These are phyloP conservation scores for Pollimyrus isidori DNA, from an alignment of 2,113 vertebrate genomes.

Conservation along the genomic window DNA sequence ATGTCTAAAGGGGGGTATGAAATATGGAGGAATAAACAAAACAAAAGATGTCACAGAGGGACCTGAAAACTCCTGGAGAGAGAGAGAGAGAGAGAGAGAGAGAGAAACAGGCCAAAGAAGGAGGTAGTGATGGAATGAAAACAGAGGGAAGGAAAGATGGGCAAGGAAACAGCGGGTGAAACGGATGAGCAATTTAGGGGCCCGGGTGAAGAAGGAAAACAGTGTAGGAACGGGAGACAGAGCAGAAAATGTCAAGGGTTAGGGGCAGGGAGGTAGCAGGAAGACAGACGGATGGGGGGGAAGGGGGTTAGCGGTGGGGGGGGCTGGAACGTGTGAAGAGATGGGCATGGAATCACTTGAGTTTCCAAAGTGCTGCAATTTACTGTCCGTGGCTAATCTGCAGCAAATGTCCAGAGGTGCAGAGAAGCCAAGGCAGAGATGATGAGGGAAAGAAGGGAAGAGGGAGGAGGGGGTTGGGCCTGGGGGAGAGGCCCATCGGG, in stretches of 20 bases:
- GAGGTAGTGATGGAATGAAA: background rate
- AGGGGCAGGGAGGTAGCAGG: slow-evolving; percentile 27
- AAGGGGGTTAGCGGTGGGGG: background rate
- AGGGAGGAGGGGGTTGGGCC: slow-evolving; percentile 28
- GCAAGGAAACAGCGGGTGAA: slow-evolving; percentile 43
- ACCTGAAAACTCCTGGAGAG: slow-evolving; percentile 1
- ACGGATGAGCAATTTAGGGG: slow-evolving; percentile 33
- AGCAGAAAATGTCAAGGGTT: slow-evolving; percentile 36
- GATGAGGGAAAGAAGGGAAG: slow-evolving; percentile 36
- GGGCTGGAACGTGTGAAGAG: slow-evolving; percentile 46
- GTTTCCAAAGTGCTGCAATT: slow-evolving; percentile 58
- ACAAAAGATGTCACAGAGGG: slow-evolving; percentile 18
- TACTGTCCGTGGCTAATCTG: slow-evolving; percentile 67
- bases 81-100: slow-evolving; percentile 26
- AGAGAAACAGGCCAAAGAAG: slow-evolving; percentile 35
- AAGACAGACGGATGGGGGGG: background rate
- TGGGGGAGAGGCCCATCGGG: slow-evolving; percentile 43
- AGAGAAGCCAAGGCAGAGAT: slow-evolving; percentile 25
- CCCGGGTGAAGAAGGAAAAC: slow-evolving; percentile 19
- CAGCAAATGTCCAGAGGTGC: slow-evolving; percentile 61
- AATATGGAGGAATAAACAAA: slow-evolving; percentile 15
- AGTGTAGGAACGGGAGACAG: slow-evolving; percentile 34
- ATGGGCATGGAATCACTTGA: slow-evolving; percentile 56
- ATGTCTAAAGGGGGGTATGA: slow-evolving; percentile 7
- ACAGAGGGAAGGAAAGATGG: slow-evolving; percentile 27